Base-by-base conservation (phyloP, 2,888 invertebrate genomes). In the Andrena dorsata region DNA sequence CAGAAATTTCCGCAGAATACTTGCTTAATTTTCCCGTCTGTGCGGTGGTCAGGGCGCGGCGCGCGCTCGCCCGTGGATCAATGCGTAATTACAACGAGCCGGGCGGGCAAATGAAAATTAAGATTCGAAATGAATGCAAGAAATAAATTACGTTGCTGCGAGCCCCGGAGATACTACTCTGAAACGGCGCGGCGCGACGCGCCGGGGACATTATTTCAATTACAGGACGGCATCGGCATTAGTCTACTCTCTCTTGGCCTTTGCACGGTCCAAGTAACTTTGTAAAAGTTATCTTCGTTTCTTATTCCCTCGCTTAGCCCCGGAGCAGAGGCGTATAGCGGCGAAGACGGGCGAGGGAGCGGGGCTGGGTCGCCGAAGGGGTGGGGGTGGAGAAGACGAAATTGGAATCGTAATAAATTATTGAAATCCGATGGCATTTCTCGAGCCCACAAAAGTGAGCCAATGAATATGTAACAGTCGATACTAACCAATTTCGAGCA, bases 381-480 rank as follows among this genome's bases (percentile, higher is more conserved):
- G 13, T 10, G n/a, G 28, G n/a, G 28, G 35, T 13, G 26, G 41
- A 63, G 47, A 69, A 58, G 53, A 74, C 47, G 63, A 32, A 68
- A 82, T 78, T 81, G 78, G 73, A 83, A 78, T 82, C 68, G 80
- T 85, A 81, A 90, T 90, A 89, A 88, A 89, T 88, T 90, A 89
- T 87, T 88, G 87, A 89, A 90, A 87, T 82, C 78, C 83, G 78
- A 88, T 88, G 74, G 35, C 26, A 63, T 66, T 69, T 70, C 63
- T 56, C 61, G 58, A 66, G 49, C 58, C 64, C 47, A 26, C 60
- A 61, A 13, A 26, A 51, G 69, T 30, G 76, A 78, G 32, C 69
- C 76, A 74, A 87, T 90, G 87, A 89, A 89, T 89, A 90, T 90
- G 85, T 83, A 89, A 87, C 82, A 81, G 78, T 71, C 82, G 80